Base-by-base conservation (phyloP, 2,888 invertebrate genomes). In the Macroteleia sp. region DNA sequence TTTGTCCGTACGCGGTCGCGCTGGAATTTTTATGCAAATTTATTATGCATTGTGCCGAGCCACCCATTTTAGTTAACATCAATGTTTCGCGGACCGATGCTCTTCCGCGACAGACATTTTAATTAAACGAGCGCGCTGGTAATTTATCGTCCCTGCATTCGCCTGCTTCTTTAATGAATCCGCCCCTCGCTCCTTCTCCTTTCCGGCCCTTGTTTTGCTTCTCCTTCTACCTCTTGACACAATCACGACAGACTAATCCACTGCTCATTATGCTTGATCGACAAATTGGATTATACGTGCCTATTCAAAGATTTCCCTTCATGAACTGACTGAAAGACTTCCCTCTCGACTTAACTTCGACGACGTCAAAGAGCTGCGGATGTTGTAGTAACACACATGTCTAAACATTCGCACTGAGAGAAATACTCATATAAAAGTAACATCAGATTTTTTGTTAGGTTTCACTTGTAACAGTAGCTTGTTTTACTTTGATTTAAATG, bases 11-110 rank as follows among this genome's bases (percentile, higher is more conserved):
- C n/a, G n/a, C n/a, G n/a, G n/a, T n/a, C n/a, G n/a, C n/a, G 39
- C 78, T 62, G 78, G 82, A 78, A 86, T 89, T 89, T 88, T 87
- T 86, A 88, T 89, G 88, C 87, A 86, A 88, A 89, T 89, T 78
- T 73, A 62, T 70, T 64, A 69, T 62, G 79, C 83, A 85, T 83
- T 82, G 83, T 81, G 71, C 36, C 81, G 81, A 52, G 81, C 78
- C 46, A 79, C 64, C 67, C 80, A 67, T 77, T 81, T 79, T 79
- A 67, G 73, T 78, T 70, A 70, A 52, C 75, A 74, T 80, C 77
- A 75, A 54, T 44, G 69, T 69, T 69, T 56, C 73, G 52, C 64
- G 66, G 66, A 46, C 56, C 61, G 61, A 48, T 56, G 75, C 66
- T 69, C 75, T 69, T 75, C 62, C 69, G 75, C 75, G 76, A 76